phyloP scores from a whole-genome alignment of 2,888 invertebrate genomes.

The Machimus atricapillus region DNA sequence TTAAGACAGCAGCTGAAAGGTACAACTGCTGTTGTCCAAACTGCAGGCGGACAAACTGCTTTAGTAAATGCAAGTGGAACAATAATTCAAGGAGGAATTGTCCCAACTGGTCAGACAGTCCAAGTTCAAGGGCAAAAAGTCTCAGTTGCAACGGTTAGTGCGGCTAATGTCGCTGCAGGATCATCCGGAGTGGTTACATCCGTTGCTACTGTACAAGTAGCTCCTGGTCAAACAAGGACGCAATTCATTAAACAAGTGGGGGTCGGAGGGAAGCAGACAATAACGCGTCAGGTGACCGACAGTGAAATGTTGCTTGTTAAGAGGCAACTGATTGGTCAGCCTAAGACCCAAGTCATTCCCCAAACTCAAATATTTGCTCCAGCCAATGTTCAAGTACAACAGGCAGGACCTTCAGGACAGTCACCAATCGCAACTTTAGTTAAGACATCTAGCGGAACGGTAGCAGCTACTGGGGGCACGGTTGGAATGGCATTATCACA shows the following conservation, averaged over 20 bases:
- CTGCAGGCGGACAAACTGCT: slow-evolving; percentile 56
- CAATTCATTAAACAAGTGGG: slow-evolving; percentile 61
- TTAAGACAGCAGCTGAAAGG: slow-evolving; percentile 58
- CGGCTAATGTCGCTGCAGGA: slow-evolving; percentile 52
- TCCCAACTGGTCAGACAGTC: slow-evolving; percentile 56
- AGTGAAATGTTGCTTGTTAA: slow-evolving; percentile 69
- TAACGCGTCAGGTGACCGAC: slow-evolving; percentile 66
- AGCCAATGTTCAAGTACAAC: slow-evolving; percentile 62
- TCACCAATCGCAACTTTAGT: slow-evolving; percentile 60
- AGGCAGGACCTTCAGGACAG: slow-evolving; percentile 53
- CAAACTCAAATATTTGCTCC: slow-evolving; percentile 69
- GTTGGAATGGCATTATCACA: slow-evolving; percentile 61
- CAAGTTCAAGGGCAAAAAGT: slow-evolving; percentile 62
- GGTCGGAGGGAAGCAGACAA: slow-evolving; percentile 61
- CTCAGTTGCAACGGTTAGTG: slow-evolving; percentile 57
- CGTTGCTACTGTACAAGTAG: slow-evolving; percentile 64
- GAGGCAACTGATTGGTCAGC: slow-evolving; percentile 62
- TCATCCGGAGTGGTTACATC: slow-evolving; percentile 58
- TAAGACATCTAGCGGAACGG: slow-evolving; percentile 61
- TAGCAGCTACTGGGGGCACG: slow-evolving; percentile 56
- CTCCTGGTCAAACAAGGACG: slow-evolving; percentile 58
- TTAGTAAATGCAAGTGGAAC: slow-evolving; percentile 58
- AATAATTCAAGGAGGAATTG: slow-evolving; percentile 59
- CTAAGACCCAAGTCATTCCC: slow-evolving; percentile 62
- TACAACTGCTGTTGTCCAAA: slow-evolving; percentile 55